phyloP scores from a whole-genome alignment of 1,140 invertebrate species.

The Diuraphis noxia region DNA sequence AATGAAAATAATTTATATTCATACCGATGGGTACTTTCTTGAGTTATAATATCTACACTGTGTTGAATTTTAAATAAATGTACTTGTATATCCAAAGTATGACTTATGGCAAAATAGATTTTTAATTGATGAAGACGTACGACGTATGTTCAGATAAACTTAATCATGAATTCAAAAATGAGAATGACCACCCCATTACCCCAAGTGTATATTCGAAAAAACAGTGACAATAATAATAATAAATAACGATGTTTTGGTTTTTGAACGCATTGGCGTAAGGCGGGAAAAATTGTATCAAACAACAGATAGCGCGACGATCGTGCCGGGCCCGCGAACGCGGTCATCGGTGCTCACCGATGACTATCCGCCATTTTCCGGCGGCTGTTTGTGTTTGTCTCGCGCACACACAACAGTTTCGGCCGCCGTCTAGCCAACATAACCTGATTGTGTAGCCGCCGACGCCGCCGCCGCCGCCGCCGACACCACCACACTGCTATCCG shows the following conservation, averaged over 20 bases:
- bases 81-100: neutral
- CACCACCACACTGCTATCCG: slow-evolving; percentile 33
- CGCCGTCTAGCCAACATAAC: slow-evolving; percentile 54
- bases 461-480: neutral
- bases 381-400: slow-evolving; percentile 44
- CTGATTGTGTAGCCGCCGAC: slow-evolving; percentile 34
- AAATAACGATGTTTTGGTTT: neutral
- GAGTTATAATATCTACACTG: too few species aligned
- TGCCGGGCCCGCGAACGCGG: neutral
- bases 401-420: slow-evolving; percentile 50
- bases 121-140: neutral
- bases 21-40: too few species aligned
- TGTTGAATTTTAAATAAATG: too few species aligned
- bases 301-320: neutral
- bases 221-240: neutral
- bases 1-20: too few species aligned
- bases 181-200: too few species aligned
- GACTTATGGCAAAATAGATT: neutral
- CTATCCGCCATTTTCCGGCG: slow-evolving; percentile 52
- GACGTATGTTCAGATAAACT: neutral
- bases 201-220: too few species aligned
- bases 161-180: too few species aligned
- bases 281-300: neutral
- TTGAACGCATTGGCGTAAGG: neutral
- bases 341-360: slow-evolving; percentile 50